These are phyloP conservation scores for Tetanocera ferruginea DNA, from an alignment of 2,888 invertebrate species.

Conservation along the genomic window DNA sequence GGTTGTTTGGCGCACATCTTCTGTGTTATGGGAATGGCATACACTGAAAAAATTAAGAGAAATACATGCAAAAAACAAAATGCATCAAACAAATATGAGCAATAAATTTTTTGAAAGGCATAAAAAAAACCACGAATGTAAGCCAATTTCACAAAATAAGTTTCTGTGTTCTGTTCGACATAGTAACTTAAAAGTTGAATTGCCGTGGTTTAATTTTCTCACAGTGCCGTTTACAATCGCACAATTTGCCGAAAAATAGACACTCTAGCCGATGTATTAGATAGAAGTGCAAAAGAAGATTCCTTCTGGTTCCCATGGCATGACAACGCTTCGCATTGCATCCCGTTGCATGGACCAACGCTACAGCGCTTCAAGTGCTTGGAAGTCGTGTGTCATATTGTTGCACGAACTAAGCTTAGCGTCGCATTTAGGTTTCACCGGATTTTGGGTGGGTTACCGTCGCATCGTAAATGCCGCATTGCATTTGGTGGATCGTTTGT, in stretches of 20 bases:
- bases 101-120: neutral
- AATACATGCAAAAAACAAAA: neutral
- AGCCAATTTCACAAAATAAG: neutral
- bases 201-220: neutral
- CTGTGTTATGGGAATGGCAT: neutral
- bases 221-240: neutral
- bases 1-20: neutral
- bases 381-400: conserved; percentile 36
- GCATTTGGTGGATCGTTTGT: conserved; percentile 11
- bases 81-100: neutral
- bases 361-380: neutral
- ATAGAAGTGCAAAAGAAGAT: neutral
- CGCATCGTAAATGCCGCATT: neutral
- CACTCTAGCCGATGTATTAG: conserved; percentile 14
- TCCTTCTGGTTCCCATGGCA: conserved; percentile 28
- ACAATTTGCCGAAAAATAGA: conserved; percentile 15
- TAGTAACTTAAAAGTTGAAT: neutral
- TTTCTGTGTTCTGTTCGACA: neutral
- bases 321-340: neutral
- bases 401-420: conserved; percentile 25
- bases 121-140: neutral
- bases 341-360: neutral
- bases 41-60: neutral
- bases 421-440: neutral
- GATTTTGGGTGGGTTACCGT: conserved; percentile 31